phyloP scores from a whole-genome alignment of 2,113 vertebrate genomes.

The Chinchilla lanigera region DNA sequence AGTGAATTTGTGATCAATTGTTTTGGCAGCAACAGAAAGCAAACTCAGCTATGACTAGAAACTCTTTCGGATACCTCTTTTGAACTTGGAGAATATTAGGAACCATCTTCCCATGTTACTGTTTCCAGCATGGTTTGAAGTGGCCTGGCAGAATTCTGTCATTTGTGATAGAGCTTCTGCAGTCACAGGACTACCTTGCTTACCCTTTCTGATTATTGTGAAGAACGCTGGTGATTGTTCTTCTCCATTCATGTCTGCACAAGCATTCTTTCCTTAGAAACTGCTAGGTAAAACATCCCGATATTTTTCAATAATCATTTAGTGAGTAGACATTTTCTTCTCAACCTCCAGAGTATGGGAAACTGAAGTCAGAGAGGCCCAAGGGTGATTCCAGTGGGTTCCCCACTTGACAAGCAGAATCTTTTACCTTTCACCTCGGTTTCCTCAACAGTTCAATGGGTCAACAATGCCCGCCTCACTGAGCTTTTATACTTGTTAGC shows the following conservation, averaged over 20 bases:
- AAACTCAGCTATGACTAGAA: neutral
- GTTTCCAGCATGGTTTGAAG: neutral
- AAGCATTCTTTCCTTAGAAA: neutral
- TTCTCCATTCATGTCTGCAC: neutral
- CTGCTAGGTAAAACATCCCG: neutral
- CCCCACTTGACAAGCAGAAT: no score
- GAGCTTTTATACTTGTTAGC: neutral
- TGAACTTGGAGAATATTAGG: neutral
- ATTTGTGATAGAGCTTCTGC: neutral
- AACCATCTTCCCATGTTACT: neutral
- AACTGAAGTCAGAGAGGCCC: neutral
- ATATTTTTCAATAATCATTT: neutral
- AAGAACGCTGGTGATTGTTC: no score
- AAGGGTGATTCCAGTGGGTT: accelerated
- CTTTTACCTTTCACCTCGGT: neutral
- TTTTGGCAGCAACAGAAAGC: neutral
- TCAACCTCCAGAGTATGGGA: neutral
- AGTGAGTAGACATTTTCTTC: neutral
- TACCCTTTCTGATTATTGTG: neutral
- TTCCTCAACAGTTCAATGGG: neutral
- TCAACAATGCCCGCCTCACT: neutral
- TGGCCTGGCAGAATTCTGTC: neutral
- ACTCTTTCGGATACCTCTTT: neutral
- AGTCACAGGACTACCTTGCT: neutral
- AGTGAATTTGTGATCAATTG: neutral